phyloP scores from a whole-genome alignment of 2,888 invertebrate genomes.

The Eupithecia subfuscata region DNA sequence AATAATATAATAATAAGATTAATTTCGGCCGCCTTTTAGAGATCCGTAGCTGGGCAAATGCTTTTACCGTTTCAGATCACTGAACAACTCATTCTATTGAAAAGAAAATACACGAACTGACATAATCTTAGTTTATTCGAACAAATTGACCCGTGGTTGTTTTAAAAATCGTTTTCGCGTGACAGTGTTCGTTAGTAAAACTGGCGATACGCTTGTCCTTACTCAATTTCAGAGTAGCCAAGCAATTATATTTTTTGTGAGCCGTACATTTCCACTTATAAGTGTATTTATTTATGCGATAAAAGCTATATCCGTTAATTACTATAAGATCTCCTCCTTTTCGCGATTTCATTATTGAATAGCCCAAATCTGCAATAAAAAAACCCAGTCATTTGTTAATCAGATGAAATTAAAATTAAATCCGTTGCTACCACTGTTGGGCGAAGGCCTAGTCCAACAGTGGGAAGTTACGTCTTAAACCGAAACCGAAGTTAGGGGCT shows the following conservation, averaged over 20 bases:
- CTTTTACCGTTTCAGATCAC: neutral
- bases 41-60: neutral
- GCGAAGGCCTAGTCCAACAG: no score
- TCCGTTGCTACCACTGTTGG: no score
- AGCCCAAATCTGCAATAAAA: constrained; percentile 12
- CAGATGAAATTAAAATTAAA: neutral
- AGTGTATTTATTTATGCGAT: neutral
- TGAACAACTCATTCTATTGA: neutral
- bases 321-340: constrained; percentile 30
- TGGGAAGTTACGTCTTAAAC: no score
- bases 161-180: constrained; percentile 28
- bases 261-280: constrained; percentile 28
- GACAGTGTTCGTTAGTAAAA: constrained; percentile 41
- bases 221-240: constrained; percentile 48
- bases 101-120: neutral
- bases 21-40: neutral
- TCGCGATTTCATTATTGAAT: constrained; percentile 29
- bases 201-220: constrained; percentile 32
- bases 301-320: constrained; percentile 27
- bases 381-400: neutral
- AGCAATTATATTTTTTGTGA: constrained; percentile 43
- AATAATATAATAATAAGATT: neutral
- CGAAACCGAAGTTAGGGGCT: no score
- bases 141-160: neutral
- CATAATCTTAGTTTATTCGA: neutral